A percentile compares a stretch with the other conserved stretches of the same genome.
phyloP scores from a whole-genome alignment of 2,113 vertebrate species.

The Smithornis capensis region DNA sequence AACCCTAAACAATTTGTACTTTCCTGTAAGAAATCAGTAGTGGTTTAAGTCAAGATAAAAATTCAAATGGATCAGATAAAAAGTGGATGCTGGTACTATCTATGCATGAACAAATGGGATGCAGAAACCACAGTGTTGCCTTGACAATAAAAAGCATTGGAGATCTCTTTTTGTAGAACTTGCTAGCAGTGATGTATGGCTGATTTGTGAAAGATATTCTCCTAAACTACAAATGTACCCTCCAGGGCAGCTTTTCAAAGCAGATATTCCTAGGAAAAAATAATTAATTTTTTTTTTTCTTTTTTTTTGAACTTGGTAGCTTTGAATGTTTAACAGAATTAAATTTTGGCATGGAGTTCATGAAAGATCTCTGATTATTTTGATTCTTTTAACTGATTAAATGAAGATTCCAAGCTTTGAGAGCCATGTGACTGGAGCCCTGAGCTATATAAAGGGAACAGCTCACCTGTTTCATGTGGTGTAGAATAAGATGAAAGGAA shows the following conservation, averaged over 20 bases:
- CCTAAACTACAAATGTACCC: constrained; percentile 39
- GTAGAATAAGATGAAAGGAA: constrained; percentile 57
- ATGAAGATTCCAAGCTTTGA: constrained; percentile 50
- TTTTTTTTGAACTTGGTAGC: constrained; percentile 2
- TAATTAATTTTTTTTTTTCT: constrained; percentile 22
- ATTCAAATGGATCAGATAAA: constrained; percentile 58
- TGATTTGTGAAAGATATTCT: constrained; percentile 39
- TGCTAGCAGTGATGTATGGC: constrained; percentile 32
- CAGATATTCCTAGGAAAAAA: constrained; percentile 29
- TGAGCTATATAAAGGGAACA: constrained; percentile 48
- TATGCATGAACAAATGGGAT: constrained; percentile 36
- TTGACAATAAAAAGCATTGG: constrained; percentile 58
- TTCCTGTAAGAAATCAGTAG: constrained; percentile 10
- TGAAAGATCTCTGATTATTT: constrained; percentile 62
- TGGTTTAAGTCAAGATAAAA: constrained; percentile 49
- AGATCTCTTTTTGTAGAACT: constrained; percentile 25
- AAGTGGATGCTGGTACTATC: constrained; percentile 33
- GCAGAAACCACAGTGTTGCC: constrained; percentile 42
- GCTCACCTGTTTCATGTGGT: constrained; percentile 64
- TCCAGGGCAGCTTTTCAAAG: constrained; percentile 60
- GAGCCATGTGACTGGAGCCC: constrained; percentile 35
- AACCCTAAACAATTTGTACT: constrained; percentile 3
- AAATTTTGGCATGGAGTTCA: constrained; percentile 43
- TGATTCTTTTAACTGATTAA: constrained; percentile 57
- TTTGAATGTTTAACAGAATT: constrained; percentile 51